Evolutionary conservation across 1,140 invertebrate genomes (phyloP).

Genomic region (Conopomorpha cramerella): DNA sequence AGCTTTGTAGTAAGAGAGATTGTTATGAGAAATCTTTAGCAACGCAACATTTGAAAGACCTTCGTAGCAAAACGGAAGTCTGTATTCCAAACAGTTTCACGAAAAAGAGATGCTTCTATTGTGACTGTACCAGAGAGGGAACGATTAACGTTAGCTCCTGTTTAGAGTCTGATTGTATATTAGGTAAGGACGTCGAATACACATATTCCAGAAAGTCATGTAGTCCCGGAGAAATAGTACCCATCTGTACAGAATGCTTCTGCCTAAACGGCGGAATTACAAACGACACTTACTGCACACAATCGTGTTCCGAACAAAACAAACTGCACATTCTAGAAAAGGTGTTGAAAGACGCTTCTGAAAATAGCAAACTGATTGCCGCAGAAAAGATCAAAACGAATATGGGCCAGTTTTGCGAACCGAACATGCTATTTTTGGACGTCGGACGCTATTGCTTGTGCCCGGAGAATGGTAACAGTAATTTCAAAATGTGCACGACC

Average conservation of each 20-base stretch:
- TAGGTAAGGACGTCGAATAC: slow-evolving; percentile 11
- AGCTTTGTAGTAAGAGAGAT: not conserved
- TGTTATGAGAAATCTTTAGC: slow-evolving; percentile 6
- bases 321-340: slow-evolving; percentile 27
- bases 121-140: slow-evolving; percentile 24
- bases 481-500: not conserved
- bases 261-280: slow-evolving; percentile 21
- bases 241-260: slow-evolving; percentile 36
- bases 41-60: slow-evolving; percentile 1
- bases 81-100: slow-evolving; percentile 28
- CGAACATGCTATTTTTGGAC: slow-evolving; percentile 23
- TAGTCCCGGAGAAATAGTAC: slow-evolving; percentile 28
- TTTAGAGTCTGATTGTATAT: slow-evolving; percentile 26
- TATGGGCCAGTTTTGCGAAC: slow-evolving; percentile 14
- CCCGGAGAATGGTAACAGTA: not conserved
- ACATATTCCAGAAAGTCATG: slow-evolving; percentile 13
- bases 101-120: slow-evolving; percentile 31
- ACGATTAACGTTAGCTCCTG: slow-evolving; percentile 24
- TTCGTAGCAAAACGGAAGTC: too few species aligned
- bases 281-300: slow-evolving; percentile 24
- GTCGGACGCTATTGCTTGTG: slow-evolving; percentile 4
- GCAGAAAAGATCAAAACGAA: slow-evolving; percentile 11
- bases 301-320: slow-evolving; percentile 20
- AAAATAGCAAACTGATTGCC: slow-evolving; percentile 13
- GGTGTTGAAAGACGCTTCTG: slow-evolving; percentile 16